These are phyloP conservation scores for Sarcophilus harrisii DNA, from an alignment of 2,797 vertebrate genomes.

Conservation along the genomic window DNA sequence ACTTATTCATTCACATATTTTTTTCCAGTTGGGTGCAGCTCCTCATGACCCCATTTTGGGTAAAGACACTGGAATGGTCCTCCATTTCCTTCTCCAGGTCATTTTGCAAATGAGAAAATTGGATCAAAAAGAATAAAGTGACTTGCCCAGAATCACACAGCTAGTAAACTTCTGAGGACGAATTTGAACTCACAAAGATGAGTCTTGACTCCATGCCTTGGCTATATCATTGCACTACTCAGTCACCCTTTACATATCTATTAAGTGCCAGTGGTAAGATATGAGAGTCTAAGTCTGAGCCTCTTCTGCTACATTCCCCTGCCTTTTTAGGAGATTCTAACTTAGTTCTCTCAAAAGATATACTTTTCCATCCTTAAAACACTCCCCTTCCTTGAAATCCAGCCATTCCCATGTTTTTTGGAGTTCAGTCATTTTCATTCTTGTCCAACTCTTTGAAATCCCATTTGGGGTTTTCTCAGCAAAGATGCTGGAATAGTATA, in stretches of 20 bases:
- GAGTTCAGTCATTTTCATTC: no score
- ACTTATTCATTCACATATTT: not conserved
- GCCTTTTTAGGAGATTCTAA: not conserved
- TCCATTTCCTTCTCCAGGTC: not conserved
- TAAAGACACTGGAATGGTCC: not conserved
- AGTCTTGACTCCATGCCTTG: not conserved
- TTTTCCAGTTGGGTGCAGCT: not conserved
- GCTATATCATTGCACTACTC: not conserved
- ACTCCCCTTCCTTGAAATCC: no score
- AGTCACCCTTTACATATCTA: not conserved
- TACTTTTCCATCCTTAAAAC: no score
- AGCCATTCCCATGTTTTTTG: no score
- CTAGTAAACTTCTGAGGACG: not conserved
- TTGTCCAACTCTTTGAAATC: no score
- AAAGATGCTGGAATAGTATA: no score
- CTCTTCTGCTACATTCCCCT: constrained; percentile 21
- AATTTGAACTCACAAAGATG: not conserved
- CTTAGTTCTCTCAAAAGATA: not conserved
- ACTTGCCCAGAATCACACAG: not conserved
- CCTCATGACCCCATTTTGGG: not conserved
- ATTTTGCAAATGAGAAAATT: not conserved
- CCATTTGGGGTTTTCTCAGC: no score
- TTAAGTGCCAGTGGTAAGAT: no score
- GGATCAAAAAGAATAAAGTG: not conserved
- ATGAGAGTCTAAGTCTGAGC: not conserved